Percentiles rank a stretch among this genome's conserved stretches.
phyloP scores from a whole-genome alignment of 1,140 invertebrate species.

The Hermetia illucens region DNA sequence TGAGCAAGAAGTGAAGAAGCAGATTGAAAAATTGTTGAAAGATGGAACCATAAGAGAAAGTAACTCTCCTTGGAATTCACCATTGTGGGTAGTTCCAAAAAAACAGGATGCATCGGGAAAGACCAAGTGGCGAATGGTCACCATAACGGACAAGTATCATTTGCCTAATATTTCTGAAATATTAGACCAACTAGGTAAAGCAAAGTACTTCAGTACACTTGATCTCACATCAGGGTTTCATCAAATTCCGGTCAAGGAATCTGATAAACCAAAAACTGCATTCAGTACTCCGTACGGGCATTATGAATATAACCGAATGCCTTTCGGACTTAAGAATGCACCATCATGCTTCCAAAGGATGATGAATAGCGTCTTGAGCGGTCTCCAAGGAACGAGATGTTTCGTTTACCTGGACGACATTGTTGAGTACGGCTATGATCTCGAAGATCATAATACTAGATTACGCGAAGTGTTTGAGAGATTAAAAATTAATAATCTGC shows the following conservation, averaged over 20 bases:
- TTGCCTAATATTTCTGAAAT: slow-evolving; percentile 12
- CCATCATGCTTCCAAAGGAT: slow-evolving; percentile 30
- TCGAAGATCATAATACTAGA: too few species aligned
- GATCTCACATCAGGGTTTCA: slow-evolving; percentile 11
- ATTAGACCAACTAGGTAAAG: slow-evolving; percentile 7
- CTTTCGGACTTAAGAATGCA: slow-evolving; percentile 10
- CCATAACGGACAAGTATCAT: too few species aligned
- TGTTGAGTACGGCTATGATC: too few species aligned
- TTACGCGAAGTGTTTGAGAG: too few species aligned
- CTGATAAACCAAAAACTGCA: slow-evolving; percentile 7
- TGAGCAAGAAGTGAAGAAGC: too few species aligned
- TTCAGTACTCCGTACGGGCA: slow-evolving; percentile 8
- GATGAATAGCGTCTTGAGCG: slow-evolving; percentile 15
- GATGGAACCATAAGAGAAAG: too few species aligned
- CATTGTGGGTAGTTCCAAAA: too few species aligned
- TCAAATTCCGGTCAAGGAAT: slow-evolving; percentile 8
- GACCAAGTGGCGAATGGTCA: too few species aligned
- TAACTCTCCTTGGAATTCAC: too few species aligned
- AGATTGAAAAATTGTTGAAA: too few species aligned
- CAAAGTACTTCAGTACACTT: slow-evolving; percentile 15
- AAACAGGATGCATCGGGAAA: too few species aligned
- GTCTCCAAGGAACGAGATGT: slow-evolving; percentile 6
- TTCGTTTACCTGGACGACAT: slow-evolving; percentile 10
- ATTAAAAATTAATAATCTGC: too few species aligned
- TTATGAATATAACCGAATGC: slow-evolving; percentile 9